phyloP scores from a whole-genome alignment of 2,797 vertebrate genomes.

The Cryptoprocta ferox region DNA sequence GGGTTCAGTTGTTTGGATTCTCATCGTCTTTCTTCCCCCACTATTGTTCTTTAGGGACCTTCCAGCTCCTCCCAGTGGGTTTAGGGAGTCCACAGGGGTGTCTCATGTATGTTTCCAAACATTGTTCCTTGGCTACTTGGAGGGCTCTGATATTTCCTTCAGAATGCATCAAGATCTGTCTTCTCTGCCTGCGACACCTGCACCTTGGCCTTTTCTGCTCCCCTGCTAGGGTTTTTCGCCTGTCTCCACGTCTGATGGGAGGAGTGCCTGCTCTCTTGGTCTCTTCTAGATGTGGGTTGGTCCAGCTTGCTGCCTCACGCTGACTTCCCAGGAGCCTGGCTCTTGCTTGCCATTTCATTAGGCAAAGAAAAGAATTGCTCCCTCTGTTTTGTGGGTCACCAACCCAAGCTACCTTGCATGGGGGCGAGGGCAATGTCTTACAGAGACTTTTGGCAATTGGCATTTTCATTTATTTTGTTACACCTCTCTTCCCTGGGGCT shows the following conservation, averaged over 20 bases:
- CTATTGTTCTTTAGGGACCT: not conserved
- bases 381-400: not conserved
- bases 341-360: not conserved
- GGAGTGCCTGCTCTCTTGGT: not conserved
- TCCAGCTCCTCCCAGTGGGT: not conserved
- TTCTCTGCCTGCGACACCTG: not conserved
- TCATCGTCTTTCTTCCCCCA: not conserved
- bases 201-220: not conserved
- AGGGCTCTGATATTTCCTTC: not conserved
- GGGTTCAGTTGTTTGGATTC: not conserved
- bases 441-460: not conserved
- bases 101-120: not conserved
- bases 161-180: not conserved
- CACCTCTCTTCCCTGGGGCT: not conserved
- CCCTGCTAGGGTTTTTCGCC: not conserved
- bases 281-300: not conserved
- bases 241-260: rapidly evolving
- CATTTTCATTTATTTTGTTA: not conserved
- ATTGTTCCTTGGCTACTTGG: not conserved
- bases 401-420: not conserved
- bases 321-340: not conserved
- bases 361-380: not conserved
- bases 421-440: not conserved
- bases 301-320: not conserved
- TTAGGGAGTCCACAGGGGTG: not conserved